These are phyloP conservation scores for Phasianus colchicus DNA, from an alignment of 2,113 vertebrate genomes.

Conservation along the genomic window DNA sequence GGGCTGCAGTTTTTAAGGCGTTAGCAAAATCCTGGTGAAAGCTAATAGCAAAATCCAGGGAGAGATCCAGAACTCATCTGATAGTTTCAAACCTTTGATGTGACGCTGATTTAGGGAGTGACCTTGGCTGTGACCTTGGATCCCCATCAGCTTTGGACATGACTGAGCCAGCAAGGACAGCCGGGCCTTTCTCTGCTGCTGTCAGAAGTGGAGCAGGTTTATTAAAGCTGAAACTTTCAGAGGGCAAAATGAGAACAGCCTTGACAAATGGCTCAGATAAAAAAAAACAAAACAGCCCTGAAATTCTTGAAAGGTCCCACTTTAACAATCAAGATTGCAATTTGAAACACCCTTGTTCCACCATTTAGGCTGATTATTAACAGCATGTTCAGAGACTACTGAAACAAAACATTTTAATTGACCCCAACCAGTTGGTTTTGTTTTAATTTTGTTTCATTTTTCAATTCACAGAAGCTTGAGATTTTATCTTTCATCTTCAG, in stretches of 20 bases:
- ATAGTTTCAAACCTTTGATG: neutral
- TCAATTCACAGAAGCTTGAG: neutral
- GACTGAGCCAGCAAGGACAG: neutral
- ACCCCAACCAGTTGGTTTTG: neutral
- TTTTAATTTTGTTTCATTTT: neutral
- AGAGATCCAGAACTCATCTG: neutral
- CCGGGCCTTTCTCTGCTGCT: neutral
- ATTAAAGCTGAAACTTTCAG: neutral
- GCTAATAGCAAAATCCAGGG: neutral
- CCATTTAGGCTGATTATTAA: conserved; percentile 39
- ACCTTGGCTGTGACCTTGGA: neutral
- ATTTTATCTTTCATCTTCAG: conserved; percentile 10
- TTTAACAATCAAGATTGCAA: neutral
- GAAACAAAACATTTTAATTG: conserved; percentile 67
- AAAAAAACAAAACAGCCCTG: neutral
- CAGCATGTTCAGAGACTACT: conserved; percentile 18
- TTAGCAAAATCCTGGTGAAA: neutral
- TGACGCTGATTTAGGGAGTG: neutral
- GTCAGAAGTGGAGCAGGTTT: conserved; percentile 2
- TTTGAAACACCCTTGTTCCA: conserved; percentile 21
- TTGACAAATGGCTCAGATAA: neutral
- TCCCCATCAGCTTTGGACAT: neutral
- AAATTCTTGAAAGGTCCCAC: neutral
- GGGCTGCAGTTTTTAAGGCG: neutral
- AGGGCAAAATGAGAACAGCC: conserved; percentile 11